These are phyloP conservation scores for Myoxocephalus aenaeus DNA, from an alignment of 2,797 vertebrate species.

Conservation along the genomic window DNA sequence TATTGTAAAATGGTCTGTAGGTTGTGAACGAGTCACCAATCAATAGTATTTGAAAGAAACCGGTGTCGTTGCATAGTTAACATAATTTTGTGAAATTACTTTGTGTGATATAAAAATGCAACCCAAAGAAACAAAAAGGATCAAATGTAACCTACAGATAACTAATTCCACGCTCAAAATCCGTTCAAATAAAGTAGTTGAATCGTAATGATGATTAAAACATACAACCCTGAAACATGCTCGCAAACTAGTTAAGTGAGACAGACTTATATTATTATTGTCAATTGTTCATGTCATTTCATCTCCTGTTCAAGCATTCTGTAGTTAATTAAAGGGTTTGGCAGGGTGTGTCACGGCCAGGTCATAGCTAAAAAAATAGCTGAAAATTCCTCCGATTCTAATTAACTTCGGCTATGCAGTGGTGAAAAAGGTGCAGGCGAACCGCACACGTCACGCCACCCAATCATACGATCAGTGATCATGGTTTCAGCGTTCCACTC, in stretches of 20 bases:
- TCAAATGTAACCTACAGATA: not conserved
- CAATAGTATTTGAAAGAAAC: not conserved
- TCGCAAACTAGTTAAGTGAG: not conserved
- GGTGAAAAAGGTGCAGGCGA: not conserved
- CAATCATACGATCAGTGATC: conserved; percentile 5
- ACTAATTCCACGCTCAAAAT: not conserved
- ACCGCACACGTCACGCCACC: not conserved
- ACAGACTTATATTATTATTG: too few relatives aligned
- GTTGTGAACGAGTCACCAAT: not conserved
- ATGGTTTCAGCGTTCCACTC: not conserved
- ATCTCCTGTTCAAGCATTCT: not conserved
- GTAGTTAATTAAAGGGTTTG: not conserved
- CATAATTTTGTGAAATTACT: not conserved
- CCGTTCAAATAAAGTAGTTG: not conserved
- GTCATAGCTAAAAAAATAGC: not conserved
- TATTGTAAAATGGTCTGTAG: not conserved
- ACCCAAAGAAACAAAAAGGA: not conserved
- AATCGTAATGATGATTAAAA: not conserved
- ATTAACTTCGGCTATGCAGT: conserved; percentile 13
- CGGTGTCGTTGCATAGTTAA: not conserved
- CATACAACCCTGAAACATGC: not conserved
- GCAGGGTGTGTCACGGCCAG: not conserved
- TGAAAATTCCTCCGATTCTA: conserved; percentile 12
- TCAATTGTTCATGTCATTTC: not conserved
- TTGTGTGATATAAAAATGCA: not conserved